A percentile compares a stretch with the other conserved stretches of the same genome.
These are phyloP conservation scores for Brachylomia viminalis DNA, from an alignment of 2,888 invertebrate genomes.

Conservation along the genomic window DNA sequence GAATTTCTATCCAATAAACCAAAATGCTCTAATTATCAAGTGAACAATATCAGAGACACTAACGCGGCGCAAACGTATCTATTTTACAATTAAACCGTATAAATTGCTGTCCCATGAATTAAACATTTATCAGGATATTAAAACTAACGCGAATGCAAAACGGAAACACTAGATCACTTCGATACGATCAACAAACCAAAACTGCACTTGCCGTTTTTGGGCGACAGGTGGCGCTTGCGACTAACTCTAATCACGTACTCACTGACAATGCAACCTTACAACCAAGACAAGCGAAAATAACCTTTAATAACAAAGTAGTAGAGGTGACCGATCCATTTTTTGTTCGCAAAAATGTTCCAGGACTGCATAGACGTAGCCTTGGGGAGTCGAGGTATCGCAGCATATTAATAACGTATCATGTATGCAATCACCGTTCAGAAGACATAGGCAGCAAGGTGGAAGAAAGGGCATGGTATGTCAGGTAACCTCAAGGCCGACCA, in stretches of 20 bases:
- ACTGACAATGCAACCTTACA: slow-evolving; percentile 42
- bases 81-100: slow-evolving; percentile 62
- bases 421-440: slow-evolving; percentile 88
- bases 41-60: slow-evolving; percentile 52
- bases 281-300: slow-evolving; percentile 31
- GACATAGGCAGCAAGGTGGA: slow-evolving; percentile 88
- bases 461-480: slow-evolving; percentile 89
- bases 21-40: slow-evolving; percentile 33
- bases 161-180: slow-evolving; percentile 67
- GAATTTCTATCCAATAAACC: slow-evolving; percentile 20
- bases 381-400: slow-evolving; percentile 80
- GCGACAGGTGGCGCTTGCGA: slow-evolving; percentile 78
- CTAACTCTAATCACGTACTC: slow-evolving; percentile 79
- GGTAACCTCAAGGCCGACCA: slow-evolving; percentile 81
- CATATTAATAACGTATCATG: slow-evolving; percentile 88
- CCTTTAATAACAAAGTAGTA: slow-evolving; percentile 44
- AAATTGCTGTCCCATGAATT: slow-evolving; percentile 61
- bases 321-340: slow-evolving; percentile 54
- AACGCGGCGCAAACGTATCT: slow-evolving; percentile 42
- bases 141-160: slow-evolving; percentile 62
- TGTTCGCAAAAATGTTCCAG: slow-evolving; percentile 65
- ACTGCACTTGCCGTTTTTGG: slow-evolving; percentile 77
- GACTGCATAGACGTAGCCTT: slow-evolving; percentile 84
- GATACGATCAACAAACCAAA: slow-evolving; percentile 68
- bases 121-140: slow-evolving; percentile 64